These are phyloP conservation scores for Heliconius erato DNA, from an alignment of 2,888 invertebrate genomes.

Conservation along the genomic window DNA sequence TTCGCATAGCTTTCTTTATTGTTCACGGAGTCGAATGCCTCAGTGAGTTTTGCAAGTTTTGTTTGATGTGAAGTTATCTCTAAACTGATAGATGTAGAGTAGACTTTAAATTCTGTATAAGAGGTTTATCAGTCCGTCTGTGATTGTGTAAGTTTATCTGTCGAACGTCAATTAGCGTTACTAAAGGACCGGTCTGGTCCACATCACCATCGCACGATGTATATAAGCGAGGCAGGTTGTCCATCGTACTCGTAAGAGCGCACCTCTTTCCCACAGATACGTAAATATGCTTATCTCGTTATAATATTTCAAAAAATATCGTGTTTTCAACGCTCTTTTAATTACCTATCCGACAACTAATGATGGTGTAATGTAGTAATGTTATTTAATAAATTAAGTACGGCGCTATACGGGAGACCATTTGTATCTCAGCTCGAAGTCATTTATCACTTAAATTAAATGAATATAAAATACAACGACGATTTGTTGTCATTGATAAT, in stretches of 20 bases:
- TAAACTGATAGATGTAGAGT: slow-evolving; percentile 54
- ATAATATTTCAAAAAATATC: slow-evolving; percentile 26
- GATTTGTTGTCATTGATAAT: slow-evolving; percentile 16
- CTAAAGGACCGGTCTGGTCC: slow-evolving; percentile 72
- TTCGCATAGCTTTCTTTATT: slow-evolving; percentile 70
- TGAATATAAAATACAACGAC: slow-evolving; percentile 12
- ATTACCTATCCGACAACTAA: slow-evolving; percentile 9
- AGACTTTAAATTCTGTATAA: slow-evolving; percentile 39
- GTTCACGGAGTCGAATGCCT: slow-evolving; percentile 67
- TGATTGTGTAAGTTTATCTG: slow-evolving; percentile 60
- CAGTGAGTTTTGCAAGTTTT: slow-evolving; percentile 64
- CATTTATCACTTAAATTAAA: slow-evolving; percentile 16
- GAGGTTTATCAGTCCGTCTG: slow-evolving; percentile 50
- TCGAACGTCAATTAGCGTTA: slow-evolving; percentile 79
- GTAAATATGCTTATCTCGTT: slow-evolving; percentile 40
- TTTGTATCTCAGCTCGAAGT: slow-evolving; percentile 18
- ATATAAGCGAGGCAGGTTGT: slow-evolving; percentile 64
- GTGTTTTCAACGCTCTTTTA: slow-evolving; percentile 25
- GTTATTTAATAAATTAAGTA: slow-evolving; percentile 14
- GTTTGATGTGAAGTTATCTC: slow-evolving; percentile 66
- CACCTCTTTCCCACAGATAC: slow-evolving; percentile 57
- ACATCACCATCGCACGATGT: slow-evolving; percentile 66
- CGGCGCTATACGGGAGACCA: neutral
- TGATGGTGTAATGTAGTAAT: slow-evolving; percentile 9
- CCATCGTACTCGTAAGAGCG: slow-evolving; percentile 58